Percentiles rank a stretch among this genome's conserved stretches.
Conservation (phyloP, 2,113 vertebrate species). For the Spermophilus dauricus region DNA sequence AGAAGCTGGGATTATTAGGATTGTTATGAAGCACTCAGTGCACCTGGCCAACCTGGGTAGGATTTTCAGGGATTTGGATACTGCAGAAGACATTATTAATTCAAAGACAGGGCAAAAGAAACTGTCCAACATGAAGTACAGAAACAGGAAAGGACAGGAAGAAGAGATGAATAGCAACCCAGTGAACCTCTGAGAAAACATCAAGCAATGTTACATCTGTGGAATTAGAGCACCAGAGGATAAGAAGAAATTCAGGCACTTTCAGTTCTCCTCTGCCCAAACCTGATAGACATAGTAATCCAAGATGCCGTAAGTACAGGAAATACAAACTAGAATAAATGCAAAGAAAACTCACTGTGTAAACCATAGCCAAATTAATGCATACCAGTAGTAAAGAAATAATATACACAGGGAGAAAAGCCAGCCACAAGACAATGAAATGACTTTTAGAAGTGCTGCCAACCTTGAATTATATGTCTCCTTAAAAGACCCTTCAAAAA, state of each 20-base stretch:
- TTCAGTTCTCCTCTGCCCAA: not conserved
- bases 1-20: no score
- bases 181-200: not conserved
- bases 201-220: not conserved
- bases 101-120: not conserved
- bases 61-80: not conserved
- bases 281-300: not conserved
- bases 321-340: not conserved
- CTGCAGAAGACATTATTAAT: not conserved
- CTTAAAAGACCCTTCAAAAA: not conserved
- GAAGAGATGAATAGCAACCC: not conserved
- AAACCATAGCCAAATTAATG: not conserved
- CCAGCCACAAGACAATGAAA: not conserved
- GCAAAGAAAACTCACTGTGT: not conserved
- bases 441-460: not conserved
- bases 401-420: not conserved
- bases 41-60: not conserved
- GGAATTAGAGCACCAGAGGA: not conserved
- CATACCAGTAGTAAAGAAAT: not conserved
- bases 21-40: no score
- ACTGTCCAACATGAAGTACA: not conserved
- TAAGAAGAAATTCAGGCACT: not conserved
- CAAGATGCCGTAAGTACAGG: not conserved
- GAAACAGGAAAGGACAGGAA: not conserved
- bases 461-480: not conserved